Base-by-base conservation (phyloP, 2,888 invertebrate genomes). In the Alitta virens region DNA sequence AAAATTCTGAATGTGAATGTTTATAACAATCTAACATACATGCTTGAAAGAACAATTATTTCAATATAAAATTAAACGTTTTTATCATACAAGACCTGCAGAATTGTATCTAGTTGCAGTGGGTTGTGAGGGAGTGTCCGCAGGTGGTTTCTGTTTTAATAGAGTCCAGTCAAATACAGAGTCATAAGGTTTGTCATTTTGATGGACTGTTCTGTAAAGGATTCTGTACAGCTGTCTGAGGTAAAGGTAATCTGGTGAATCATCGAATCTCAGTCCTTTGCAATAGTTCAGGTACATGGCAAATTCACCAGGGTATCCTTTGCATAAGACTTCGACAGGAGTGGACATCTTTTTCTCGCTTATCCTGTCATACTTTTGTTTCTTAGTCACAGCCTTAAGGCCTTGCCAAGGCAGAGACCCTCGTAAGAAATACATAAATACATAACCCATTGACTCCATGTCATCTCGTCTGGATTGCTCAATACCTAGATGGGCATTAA, bases 321-420 rank as follows among this genome's bases (percentile, higher is more conserved):
- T 96, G 87, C 97, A 98, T 72, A 99, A 87, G 75, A 92, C 91
- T 86, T 98, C 98, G 69, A 98, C 94, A 5, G 97, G 94, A 43
- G 98, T 98, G 63, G 96, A 94, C 97, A 98, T 98, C 85, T 99
- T 99, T 86, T 97, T 97, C 84, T 99, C 98, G 81, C 95, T 95
- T 81, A 99, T 99, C 84, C 96, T 92, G 84, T 99, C 98, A 83
- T 99, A 98, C 83, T 98, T 99, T 82, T 98, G 97, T 84, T 95
- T 96, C 86, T 98, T 99, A 62, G 93, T 98, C 68, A 94, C 94
- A 53, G 98, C 98, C 85, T 78, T 64, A 7, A 73, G 62, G 43
- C 97, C 97, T 83, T 98, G 97, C 97, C 97, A 97, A 1, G 97
- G 96, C 76, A 97, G 85, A 65, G 91, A 91, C 65, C 94, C 94